Base-by-base conservation (phyloP, 2,113 vertebrate genomes). In the Kryptolebias marmoratus region DNA sequence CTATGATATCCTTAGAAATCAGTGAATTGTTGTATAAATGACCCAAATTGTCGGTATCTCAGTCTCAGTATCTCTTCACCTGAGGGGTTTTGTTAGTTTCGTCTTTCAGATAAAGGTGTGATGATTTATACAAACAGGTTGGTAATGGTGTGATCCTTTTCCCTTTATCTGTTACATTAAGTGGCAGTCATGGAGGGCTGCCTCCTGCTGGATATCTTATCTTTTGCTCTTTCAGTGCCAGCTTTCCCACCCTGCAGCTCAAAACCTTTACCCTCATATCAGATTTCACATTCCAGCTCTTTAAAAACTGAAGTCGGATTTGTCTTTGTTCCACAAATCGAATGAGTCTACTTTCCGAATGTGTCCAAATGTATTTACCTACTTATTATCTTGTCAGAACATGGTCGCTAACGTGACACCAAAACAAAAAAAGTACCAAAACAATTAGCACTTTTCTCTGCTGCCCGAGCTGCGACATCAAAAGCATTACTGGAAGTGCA, bases 401-500 rank as follows among this genome's bases (percentile, higher is more conserved):
- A 63, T 18, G 56, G 22, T 4, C n/a, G 16, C 52, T 32, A 44
- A 61, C n/a, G 47, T 74, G 7, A 45, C 59, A 58, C 57, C 60
- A 28, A 30, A 31, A 8, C 54, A 7, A 30, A 45, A 55, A 42
- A 31, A 44, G 30, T 73, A 71, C 4, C 11, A 39, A 65, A 60
- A 13, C 59, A 83, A 73, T 75, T 76, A 77, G 47, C 80, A 71
- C 63, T 53, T 47, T 66, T 64, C 27, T 32, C 63, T 30, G 54
- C 68, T 65, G 15, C 47, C 68, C 11, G 16, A 28, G 66, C 66
- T 66, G 42, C 62, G 39, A 42, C 77, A 80, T 84, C 78, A 87
- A 74, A 79, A n/a, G 30, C 28, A n/a, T 88, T 75, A 83, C 72
- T 85, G 81, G 86, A 86, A 86, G 70, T 30, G 67, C 72, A 76